Evolutionary conservation across 2,888 invertebrate genomes (phyloP).

Genomic region (Rhamnusium bicolor): DNA sequence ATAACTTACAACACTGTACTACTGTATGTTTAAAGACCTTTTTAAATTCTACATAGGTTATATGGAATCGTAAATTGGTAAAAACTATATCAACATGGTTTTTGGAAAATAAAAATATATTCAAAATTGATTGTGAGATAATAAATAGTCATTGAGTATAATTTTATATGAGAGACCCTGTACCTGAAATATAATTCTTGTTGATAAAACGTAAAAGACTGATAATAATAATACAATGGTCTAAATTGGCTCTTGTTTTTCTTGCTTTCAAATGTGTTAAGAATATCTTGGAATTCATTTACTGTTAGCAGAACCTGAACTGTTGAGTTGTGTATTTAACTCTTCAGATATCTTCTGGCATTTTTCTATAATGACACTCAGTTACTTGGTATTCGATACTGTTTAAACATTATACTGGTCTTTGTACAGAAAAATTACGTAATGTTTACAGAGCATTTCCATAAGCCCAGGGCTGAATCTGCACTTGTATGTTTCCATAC

Average conservation of each 20-base stretch:
- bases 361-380: not conserved
- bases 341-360: not conserved
- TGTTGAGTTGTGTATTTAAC: not conserved
- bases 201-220: not conserved
- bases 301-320: constrained; percentile 24
- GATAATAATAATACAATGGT: not conserved
- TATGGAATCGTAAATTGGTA: too few relatives aligned
- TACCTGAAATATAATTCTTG: not conserved
- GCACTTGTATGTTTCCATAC: too few relatives aligned
- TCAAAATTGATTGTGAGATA: too few relatives aligned
- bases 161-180: not conserved
- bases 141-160: too few relatives aligned
- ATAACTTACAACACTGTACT: too few relatives aligned
- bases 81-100: too few relatives aligned
- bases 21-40: too few relatives aligned
- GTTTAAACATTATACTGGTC: not conserved
- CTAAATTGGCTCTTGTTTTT: not conserved
- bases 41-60: too few relatives aligned
- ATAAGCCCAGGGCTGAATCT: not conserved
- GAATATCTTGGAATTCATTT: constrained; percentile 16
- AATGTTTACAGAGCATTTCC: not conserved
- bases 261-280: not conserved
- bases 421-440: not conserved
- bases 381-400: not conserved
- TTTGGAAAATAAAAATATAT: too few relatives aligned